Evolutionary conservation across 2,797 vertebrate genomes (phyloP), one percentile per base, ranked within the genome.

Genomic region (Tragopan temminckii): DNA sequence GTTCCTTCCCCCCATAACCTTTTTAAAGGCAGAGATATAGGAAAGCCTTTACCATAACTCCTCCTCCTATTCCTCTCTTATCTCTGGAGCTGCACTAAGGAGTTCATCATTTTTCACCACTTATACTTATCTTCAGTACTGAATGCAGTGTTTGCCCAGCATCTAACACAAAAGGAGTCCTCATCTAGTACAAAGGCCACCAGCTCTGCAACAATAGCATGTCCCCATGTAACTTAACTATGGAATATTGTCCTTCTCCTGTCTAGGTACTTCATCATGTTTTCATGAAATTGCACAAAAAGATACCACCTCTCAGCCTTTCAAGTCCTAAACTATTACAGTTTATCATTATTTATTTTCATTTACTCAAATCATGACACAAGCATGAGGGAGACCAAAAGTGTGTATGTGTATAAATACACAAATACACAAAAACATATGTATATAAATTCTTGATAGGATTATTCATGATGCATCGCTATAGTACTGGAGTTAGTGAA

Each of bases 241-340:
- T n/a, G 53, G 38, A 85, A 57, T 62, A 91, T 35, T 80, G 68
- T 82, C 45, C 52, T 9, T 80, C 91, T 62, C 57, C 18, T 85
- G 61, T 62, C 24, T 55, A 45, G 36, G 68, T 45, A 81, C 53
- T 82, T 89, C 64, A 62, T 82, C 46, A 53, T 46, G 38, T 61
- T 74, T 94, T 80, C 9, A 17, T 50, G 64, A 90, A 83, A 88
- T 64, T 80, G 52, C 5, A 13, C 59, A 87, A 64, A 74, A 24
- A 87, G 57, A 85, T 38, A 90, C 4, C 64, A 80, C 38, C 68
- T 35, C 15, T 74, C n/a, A 82, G 33, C 36, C 40, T 90, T 77
- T 35, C 80, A 95, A 81, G 7, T 85, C 48, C 45, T 76, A 90
- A 86, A 80, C 90, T 85, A 75, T 80, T 90, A 75, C 25, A 67